Conservation (phyloP, 2,113 vertebrate species). For the Podocnemis expansa region DNA sequence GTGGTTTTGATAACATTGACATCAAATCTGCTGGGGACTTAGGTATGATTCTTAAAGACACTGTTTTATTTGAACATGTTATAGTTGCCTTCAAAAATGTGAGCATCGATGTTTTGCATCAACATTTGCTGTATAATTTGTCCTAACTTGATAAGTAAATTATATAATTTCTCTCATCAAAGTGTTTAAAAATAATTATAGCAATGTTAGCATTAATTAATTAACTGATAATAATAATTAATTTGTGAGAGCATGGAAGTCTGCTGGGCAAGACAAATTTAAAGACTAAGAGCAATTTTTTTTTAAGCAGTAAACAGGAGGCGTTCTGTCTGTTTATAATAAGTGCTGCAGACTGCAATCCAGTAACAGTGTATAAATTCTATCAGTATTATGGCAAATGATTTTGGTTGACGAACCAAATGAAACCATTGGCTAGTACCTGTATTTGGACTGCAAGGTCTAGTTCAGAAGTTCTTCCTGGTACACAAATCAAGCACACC, state of each 20-base stretch:
- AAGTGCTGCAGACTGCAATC: slow-evolving; percentile 34
- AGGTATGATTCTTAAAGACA: slow-evolving; percentile 77
- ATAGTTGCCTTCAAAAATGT: not conserved
- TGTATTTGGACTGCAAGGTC: slow-evolving; percentile 57
- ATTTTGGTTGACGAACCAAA: slow-evolving; percentile 44
- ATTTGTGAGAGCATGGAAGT: slow-evolving; percentile 22
- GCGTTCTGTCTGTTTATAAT: slow-evolving; percentile 16
- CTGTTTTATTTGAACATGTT: not conserved
- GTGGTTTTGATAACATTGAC: slow-evolving; percentile 98
- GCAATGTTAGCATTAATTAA: slow-evolving; percentile 54
- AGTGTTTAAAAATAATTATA: slow-evolving; percentile 47
- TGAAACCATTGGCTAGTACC: slow-evolving; percentile 27
- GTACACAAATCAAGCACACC: not conserved
- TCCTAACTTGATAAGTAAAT: not conserved
- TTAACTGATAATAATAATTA: slow-evolving; percentile 49
- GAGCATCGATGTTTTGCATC: not conserved
- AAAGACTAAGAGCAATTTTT: not conserved
- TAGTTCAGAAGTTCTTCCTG: slow-evolving; percentile 17
- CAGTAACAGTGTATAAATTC: slow-evolving; percentile 34
- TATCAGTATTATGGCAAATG: not conserved
- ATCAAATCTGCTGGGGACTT: slow-evolving; percentile 98
- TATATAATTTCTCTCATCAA: slow-evolving; percentile 40
- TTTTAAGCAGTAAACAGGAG: not conserved
- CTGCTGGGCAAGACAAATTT: not conserved
- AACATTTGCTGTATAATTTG: not conserved